Percentiles rank a stretch among this genome's conserved stretches.
phyloP scores from a whole-genome alignment of 1,140 invertebrate species.

The Camponotus pennsylvanicus region DNA sequence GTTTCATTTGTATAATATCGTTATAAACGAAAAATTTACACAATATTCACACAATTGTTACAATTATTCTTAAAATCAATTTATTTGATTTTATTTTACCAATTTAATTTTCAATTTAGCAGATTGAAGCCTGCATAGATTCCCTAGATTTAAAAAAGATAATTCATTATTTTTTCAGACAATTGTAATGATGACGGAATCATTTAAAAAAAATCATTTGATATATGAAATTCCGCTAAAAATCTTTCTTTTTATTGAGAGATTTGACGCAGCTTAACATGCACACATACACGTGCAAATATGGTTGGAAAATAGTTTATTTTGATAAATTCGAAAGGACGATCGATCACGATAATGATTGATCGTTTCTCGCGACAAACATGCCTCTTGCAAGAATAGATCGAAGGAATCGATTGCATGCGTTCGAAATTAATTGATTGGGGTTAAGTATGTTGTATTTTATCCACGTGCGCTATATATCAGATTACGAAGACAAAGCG shows the following conservation, averaged over 20 bases:
- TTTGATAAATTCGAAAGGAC: not conserved
- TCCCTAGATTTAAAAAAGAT: not conserved
- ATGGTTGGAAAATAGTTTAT: not conserved
- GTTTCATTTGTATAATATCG: not conserved
- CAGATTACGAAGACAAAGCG: slow-evolving; percentile 50
- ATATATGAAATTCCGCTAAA: not conserved
- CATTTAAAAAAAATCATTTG: not conserved
- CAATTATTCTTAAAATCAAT: not conserved
- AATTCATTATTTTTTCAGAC: not conserved
- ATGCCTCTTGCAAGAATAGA: not conserved
- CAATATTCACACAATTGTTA: not conserved
- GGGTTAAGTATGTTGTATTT: slow-evolving; percentile 58
- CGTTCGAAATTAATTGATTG: slow-evolving; percentile 49
- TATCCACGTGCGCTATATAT: slow-evolving; percentile 53
- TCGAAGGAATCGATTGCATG: slow-evolving; percentile 20
- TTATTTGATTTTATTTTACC: slow-evolving; percentile 11
- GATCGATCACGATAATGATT: slow-evolving; percentile 27
- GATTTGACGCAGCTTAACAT: too few relatives aligned
- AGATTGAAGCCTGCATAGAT: not conserved
- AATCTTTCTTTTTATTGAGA: not conserved
- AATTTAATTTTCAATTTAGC: slow-evolving; percentile 17
- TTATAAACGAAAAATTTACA: not conserved
- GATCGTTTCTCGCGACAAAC: not conserved
- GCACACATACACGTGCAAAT: too few relatives aligned
- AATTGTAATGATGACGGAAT: not conserved